Conservation (phyloP, 1,140 invertebrate species). For the Drosophila prosaltans region DNA sequence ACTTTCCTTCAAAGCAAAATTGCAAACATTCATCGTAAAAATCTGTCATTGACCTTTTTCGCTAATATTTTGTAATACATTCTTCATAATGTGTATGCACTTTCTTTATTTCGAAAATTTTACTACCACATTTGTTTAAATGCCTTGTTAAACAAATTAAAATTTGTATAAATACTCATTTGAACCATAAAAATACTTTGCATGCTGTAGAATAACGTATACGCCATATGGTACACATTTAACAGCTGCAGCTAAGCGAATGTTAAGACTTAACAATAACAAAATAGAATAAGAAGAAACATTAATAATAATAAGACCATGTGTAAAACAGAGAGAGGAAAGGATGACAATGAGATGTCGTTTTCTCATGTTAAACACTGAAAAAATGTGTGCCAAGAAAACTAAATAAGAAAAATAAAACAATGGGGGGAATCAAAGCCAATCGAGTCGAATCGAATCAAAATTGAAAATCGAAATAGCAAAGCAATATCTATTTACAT, state of each 20-base stretch:
- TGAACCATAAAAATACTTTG: not conserved
- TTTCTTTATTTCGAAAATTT: not conserved
- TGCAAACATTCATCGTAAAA: not conserved
- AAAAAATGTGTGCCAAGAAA: conserved; percentile 67
- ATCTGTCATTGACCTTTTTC: not conserved
- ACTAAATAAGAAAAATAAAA: conserved; percentile 17
- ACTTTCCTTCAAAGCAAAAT: not conserved
- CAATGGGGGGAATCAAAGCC: conserved; percentile 1
- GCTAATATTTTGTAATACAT: not conserved
- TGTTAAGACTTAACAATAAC: conserved; percentile 39
- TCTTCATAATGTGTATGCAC: not conserved
- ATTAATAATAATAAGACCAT: conserved; percentile 9
- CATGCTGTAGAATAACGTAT: conserved; percentile 23
- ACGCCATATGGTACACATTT: conserved; percentile 31
- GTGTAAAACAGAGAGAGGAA: not conserved
- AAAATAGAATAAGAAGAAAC: not conserved
- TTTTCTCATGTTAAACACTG: conserved; percentile 16
- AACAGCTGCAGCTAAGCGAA: conserved; percentile 37
- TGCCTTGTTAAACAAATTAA: conserved; percentile 1
- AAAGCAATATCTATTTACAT: conserved; percentile 28
- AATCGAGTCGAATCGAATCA: conserved; percentile 27
- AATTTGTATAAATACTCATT: not conserved
- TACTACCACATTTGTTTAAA: not conserved
- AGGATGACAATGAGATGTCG: conserved; percentile 59
- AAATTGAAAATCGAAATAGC: conserved; percentile 51